Evolutionary conservation across 1,140 invertebrate species (phyloP), one percentile per base, ranked within the genome.

Genomic region (Trichogramma pretiosum): DNA sequence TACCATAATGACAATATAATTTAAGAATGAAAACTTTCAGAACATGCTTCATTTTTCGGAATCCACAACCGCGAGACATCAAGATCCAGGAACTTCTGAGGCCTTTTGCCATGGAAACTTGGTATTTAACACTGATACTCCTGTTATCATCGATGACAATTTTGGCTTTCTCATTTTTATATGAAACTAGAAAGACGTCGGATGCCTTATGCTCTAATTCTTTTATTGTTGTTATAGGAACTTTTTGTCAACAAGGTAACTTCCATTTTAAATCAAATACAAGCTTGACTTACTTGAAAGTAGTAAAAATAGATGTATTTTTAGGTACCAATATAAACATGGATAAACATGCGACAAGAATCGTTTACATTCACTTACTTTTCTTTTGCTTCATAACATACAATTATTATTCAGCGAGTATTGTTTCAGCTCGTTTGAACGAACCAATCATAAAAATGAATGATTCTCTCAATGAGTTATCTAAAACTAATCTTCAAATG

Each of bases 371-470:
- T 5, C 54, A 55, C 18, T 46, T 65, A 16, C 46, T 62, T 19
- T 5, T 67, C 10, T 64, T 66, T 19, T 59, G 62, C 36, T 53
- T 66, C 26, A 40, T 68, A 11, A 57, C 68, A 30, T 63, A 59
- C 14, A 68, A 68, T 53, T 70, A 70, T 43, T 70, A 70, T 19
- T 63, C 64, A 4, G 62, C 56, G 2, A 57, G 60, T 41, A 56
- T 70, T 14, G 65, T 70, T 5, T 68, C 65, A 0, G 61, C 60
- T 13, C 56, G 65, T 47, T 53, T 68, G 19, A 62, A 59, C 37
- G 57, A 65, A 41, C 67, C 68, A 1, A 54, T 65, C 0, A 57
- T 59, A 1, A 68, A 63, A 57, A 66, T 68, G 49, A 67, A 68
- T 10, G 67, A 70, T 52, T 67, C 64, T 1, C 48, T 70, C 0